Conservation (phyloP, 2,888 invertebrate genomes). For the Rhagophthalmus giganteus region DNA sequence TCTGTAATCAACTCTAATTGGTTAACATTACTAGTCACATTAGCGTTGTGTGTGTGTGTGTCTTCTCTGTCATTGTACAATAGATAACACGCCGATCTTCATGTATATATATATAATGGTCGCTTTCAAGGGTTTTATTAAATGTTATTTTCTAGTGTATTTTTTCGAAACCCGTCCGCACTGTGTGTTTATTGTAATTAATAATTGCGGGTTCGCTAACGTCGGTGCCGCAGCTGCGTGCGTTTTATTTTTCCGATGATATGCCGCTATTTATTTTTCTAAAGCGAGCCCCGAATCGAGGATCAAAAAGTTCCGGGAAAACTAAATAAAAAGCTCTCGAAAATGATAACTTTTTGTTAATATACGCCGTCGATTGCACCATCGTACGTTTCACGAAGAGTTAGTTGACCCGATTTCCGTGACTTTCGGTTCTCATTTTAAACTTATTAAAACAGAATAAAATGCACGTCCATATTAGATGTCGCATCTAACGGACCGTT, state of each 20-base stretch:
- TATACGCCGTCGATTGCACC: no score
- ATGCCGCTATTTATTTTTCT: no score
- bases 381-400: no score
- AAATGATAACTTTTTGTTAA: no score
- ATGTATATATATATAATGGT: slow-evolving; percentile 21
- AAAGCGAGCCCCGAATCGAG: no score
- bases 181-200: slow-evolving; percentile 22
- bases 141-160: slow-evolving; percentile 25
- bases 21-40: slow-evolving; percentile 36
- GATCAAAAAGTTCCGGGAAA: no score
- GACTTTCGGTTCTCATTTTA: no score
- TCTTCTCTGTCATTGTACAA: slow-evolving; percentile 31
- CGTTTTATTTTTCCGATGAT: neutral
- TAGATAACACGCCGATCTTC: slow-evolving; percentile 23
- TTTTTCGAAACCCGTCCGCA: slow-evolving; percentile 12
- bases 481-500: no score
- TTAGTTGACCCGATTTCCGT: no score
- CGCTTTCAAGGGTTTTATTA: slow-evolving; percentile 28
- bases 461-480: no score
- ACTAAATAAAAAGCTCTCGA: no score
- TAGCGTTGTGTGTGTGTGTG: slow-evolving; percentile 25
- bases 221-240: neutral
- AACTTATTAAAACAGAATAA: no score
- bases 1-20: slow-evolving; percentile 38
- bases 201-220: slow-evolving; percentile 15